phyloP scores from a whole-genome alignment of 2,888 invertebrate species.

The Drosophila mimica region DNA sequence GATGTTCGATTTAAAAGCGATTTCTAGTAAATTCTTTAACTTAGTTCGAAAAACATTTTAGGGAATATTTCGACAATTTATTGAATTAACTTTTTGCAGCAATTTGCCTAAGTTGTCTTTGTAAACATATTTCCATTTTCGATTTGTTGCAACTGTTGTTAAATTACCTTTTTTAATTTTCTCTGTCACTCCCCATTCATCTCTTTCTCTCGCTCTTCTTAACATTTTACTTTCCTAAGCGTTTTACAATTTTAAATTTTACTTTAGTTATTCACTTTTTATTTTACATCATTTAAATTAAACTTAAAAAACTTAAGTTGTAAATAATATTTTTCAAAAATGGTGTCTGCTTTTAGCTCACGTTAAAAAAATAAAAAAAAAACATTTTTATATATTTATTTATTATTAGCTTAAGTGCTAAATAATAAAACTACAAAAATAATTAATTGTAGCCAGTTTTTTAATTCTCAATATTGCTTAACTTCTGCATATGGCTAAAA shows the following conservation, averaged over 20 bases:
- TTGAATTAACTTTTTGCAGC: not conserved
- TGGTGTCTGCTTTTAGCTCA: too few species aligned
- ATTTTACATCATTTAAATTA: too few species aligned
- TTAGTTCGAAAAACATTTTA: not conserved
- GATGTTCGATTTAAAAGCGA: too few species aligned
- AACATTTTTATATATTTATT: too few species aligned
- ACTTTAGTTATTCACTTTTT: not conserved
- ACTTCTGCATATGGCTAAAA: too few species aligned
- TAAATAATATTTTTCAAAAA: too few species aligned
- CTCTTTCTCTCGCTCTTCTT: not conserved
- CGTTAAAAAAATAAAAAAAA: not conserved
- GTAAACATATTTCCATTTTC: too few species aligned
- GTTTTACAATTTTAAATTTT: not conserved
- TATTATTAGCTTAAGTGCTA: not conserved
- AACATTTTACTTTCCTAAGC: not conserved
- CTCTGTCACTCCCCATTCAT: not conserved
- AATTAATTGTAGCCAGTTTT: not conserved
- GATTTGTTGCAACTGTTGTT: too few species aligned
- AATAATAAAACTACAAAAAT: not conserved
- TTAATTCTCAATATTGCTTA: too few species aligned
- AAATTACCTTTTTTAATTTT: not conserved
- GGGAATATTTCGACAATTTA: not conserved
- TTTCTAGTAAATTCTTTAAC: not conserved
- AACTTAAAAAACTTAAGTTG: not conserved
- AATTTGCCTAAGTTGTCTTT: not conserved